Percentiles rank a stretch among this genome's conserved stretches.
Evolutionary conservation across 2,113 vertebrate species (phyloP).

Genomic region (Nyctereutes procyonoides): DNA sequence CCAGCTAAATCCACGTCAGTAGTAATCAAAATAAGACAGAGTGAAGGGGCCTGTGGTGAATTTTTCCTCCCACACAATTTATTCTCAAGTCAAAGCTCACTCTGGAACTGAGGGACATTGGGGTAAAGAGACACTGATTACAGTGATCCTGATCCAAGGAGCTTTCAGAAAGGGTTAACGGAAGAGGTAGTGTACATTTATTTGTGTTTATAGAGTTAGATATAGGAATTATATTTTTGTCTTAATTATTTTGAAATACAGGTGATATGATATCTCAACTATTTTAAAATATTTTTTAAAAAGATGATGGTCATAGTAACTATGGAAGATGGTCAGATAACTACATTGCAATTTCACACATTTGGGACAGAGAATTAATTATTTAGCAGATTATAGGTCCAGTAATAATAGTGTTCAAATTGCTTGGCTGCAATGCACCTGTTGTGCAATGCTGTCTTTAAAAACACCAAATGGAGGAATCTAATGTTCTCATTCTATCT

Average conservation of each 20-base stretch:
- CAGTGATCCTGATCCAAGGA: not conserved
- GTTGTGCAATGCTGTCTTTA: not conserved
- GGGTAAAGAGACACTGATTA: not conserved
- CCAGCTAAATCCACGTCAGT: not conserved
- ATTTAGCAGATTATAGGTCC: not conserved
- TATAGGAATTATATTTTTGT: not conserved
- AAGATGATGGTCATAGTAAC: not conserved
- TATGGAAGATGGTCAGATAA: not conserved
- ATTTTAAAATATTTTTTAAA: not conserved
- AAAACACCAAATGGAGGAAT: not conserved
- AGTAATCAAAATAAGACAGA: not conserved
- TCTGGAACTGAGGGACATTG: not conserved
- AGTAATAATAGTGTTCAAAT: not conserved
- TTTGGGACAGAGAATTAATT: not conserved
- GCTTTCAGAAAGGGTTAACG: not conserved
- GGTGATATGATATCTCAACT: not conserved
- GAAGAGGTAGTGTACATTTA: not conserved
- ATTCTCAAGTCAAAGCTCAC: not conserved
- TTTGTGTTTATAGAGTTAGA: not conserved
- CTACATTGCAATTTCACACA: not conserved
- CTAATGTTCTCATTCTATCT: not conserved
- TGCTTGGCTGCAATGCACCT: not conserved
- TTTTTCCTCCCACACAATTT: not conserved
- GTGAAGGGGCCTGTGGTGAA: not conserved
- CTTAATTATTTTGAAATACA: constrained; percentile 7